These are phyloP conservation scores for Todiramphus saurophagus DNA, from an alignment of 2,113 vertebrate species.

Conservation along the genomic window DNA sequence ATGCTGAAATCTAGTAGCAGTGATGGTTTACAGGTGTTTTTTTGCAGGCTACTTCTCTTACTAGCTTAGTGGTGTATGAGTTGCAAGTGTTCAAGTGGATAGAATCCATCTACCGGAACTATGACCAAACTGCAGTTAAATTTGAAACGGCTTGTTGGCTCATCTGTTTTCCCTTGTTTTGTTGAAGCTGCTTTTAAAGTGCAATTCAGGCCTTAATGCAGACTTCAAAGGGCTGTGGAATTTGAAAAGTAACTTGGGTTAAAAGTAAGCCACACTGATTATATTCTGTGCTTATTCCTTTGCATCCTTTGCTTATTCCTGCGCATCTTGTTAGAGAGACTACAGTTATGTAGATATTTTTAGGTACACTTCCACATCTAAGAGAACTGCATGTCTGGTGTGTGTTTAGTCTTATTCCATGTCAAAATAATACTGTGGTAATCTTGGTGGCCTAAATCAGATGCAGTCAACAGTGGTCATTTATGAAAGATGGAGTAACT, in stretches of 20 bases:
- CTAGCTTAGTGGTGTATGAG: neutral
- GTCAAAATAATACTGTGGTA: neutral
- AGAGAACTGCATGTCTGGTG: neutral
- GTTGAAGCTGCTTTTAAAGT: neutral
- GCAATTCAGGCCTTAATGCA: neutral
- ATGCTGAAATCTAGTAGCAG: accelerated
- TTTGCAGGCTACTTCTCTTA: neutral
- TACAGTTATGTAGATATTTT: neutral
- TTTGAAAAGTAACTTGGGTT: neutral
- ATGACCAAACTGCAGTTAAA: neutral
- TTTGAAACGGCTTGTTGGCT: neutral
- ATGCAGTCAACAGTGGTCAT: neutral
- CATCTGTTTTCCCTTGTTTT: neutral
- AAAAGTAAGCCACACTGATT: neutral
- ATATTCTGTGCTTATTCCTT: neutral
- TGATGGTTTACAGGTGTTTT: neutral
- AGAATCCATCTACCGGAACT: neutral
- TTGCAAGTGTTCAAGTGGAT: neutral
- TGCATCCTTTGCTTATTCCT: accelerated
- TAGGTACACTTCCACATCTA: neutral
- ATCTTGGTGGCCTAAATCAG: neutral
- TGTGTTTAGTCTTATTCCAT: neutral
- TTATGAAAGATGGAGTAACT: neutral
- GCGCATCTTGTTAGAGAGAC: neutral
- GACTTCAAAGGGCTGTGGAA: neutral